Percentiles rank a stretch among this genome's conserved stretches.
Conservation (phyloP, 2,888 invertebrate species). For the Dusona sp. region DNA sequence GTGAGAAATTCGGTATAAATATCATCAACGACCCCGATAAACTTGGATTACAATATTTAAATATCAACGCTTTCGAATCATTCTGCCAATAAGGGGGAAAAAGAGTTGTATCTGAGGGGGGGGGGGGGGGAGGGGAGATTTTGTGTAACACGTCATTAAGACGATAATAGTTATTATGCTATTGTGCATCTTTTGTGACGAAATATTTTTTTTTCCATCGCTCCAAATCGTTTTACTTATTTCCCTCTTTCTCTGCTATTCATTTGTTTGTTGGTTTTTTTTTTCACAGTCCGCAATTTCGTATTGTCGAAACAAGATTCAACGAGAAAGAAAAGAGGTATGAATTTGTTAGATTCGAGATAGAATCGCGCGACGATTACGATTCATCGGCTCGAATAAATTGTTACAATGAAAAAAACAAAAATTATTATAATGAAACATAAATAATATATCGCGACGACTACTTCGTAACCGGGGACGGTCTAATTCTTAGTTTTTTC, state of each 20-base stretch:
- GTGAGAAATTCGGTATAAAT: constrained; percentile 80
- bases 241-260: constrained; percentile 34
- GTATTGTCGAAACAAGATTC: constrained; percentile 62
- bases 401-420: constrained; percentile 38
- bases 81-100: not conserved
- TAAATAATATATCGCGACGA: constrained; percentile 53
- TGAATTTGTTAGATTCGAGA: constrained; percentile 57
- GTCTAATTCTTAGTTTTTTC: constrained; percentile 25
- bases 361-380: constrained; percentile 46
- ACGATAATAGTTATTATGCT: constrained; percentile 48
- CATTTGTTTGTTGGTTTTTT: too few relatives aligned
- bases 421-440: constrained; percentile 36
- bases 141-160: constrained; percentile 24
- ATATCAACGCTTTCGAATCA: constrained; percentile 40
- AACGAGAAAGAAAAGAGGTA: constrained; percentile 61
- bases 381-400: constrained; percentile 57
- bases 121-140: not conserved
- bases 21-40: constrained; percentile 75
- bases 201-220: constrained; percentile 61
- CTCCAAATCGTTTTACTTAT: constrained; percentile 41
- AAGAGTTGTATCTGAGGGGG: not conserved
- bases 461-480: constrained; percentile 61
- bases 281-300: constrained; percentile 59
- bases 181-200: constrained; percentile 72
- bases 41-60: constrained; percentile 66